Percentiles rank a stretch among this genome's conserved stretches.
These are phyloP conservation scores for Solenopsis fugax DNA, from an alignment of 1,140 invertebrate genomes.

Conservation along the genomic window DNA sequence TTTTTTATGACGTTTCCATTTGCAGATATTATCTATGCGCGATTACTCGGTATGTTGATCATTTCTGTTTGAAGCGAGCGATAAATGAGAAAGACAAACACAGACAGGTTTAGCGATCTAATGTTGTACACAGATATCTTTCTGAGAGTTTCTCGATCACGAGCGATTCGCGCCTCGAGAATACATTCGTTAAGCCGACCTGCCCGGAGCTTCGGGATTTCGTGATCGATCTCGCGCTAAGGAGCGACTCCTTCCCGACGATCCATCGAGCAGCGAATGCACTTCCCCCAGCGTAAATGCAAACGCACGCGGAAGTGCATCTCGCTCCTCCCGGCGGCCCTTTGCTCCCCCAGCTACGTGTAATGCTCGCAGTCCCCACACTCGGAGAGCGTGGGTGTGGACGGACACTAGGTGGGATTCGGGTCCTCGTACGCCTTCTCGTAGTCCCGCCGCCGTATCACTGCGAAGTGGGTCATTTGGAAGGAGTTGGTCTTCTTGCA, in stretches of 20 bases:
- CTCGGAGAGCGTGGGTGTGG: conserved; percentile 85
- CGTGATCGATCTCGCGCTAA: conserved; percentile 25
- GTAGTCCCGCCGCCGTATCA: conserved; percentile 90
- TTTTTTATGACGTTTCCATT: neutral
- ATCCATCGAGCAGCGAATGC: conserved; percentile 3
- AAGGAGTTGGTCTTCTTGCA: conserved; percentile 91
- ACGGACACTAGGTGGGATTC: conserved; percentile 86
- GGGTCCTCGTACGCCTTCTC: conserved; percentile 86
- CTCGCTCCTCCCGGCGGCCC: conserved; percentile 32
- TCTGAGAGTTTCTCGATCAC: neutral
- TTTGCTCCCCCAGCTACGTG: conserved; percentile 76
- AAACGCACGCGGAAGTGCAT: conserved; percentile 31
- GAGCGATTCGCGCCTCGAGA: conserved; percentile 12
- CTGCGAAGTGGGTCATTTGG: conserved; percentile 95
- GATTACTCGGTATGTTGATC: neutral
- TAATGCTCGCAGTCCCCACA: conserved; percentile 84
- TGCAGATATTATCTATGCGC: neutral
- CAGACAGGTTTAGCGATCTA: conserved; percentile 26
- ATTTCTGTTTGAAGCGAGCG: neutral
- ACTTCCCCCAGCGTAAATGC: neutral
- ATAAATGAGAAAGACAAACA: conserved; percentile 2
- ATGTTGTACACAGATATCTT: conserved; percentile 25
- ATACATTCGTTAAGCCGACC: neutral
- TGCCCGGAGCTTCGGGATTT: conserved; percentile 13
- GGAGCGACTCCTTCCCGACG: conserved; percentile 26